A percentile compares a stretch with the other conserved stretches of the same genome.
Evolutionary conservation across 2,113 vertebrate genomes (phyloP).

Genomic region (Odocoileus virginianus): DNA sequence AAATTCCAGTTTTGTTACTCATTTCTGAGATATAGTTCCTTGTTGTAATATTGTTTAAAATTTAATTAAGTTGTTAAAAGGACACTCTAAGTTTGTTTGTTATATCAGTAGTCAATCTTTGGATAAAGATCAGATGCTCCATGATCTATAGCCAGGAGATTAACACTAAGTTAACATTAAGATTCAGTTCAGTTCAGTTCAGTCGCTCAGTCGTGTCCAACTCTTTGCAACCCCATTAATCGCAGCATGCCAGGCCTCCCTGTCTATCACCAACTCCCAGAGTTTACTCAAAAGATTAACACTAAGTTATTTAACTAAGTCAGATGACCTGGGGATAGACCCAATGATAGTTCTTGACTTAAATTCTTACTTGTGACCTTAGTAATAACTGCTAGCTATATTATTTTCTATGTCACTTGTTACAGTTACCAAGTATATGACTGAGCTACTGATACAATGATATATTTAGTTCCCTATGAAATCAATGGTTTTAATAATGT

Average conservation of each 20-base stretch:
- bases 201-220: too few species aligned
- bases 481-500: not conserved
- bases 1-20: not conserved
- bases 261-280: too few species aligned
- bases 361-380: too few species aligned
- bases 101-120: not conserved
- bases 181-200: too few species aligned
- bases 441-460: not conserved
- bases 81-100: not conserved
- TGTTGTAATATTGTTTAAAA: not conserved
- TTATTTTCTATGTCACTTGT: not conserved
- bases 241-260: too few species aligned
- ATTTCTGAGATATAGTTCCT: not conserved
- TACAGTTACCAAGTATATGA: not conserved
- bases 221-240: too few species aligned
- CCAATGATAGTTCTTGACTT: too few species aligned
- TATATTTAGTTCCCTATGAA: not conserved
- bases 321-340: too few species aligned
- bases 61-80: not conserved
- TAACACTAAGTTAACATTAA: not conserved
- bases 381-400: not conserved
- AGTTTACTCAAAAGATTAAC: too few species aligned
- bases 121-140: not conserved
- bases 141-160: not conserved
- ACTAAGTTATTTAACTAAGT: too few species aligned